A percentile compares a stretch with the other conserved stretches of the same genome.
These are phyloP conservation scores for Pocota personata DNA, from an alignment of 2,888 invertebrate species.

Conservation along the genomic window DNA sequence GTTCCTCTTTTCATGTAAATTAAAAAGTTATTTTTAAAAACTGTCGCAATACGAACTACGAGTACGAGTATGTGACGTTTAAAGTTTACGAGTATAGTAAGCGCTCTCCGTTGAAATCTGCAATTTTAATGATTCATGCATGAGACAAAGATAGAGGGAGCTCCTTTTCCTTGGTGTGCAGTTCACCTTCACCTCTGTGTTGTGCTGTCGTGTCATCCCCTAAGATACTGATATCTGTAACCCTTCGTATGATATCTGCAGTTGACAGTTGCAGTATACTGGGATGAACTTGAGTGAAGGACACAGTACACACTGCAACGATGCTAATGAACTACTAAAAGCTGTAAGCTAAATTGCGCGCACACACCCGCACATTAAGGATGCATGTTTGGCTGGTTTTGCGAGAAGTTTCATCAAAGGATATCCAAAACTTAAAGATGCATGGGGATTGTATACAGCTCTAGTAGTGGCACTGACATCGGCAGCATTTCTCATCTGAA, in stretches of 20 bases:
- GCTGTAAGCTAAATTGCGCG: constrained; percentile 48
- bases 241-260: constrained; percentile 55
- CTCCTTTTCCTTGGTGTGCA: background rate
- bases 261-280: constrained; percentile 33
- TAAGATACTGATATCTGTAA: constrained; percentile 40
- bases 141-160: background rate
- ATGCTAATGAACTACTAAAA: constrained; percentile 65
- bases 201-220: background rate
- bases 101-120: constrained; percentile 11
- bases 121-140: constrained; percentile 58
- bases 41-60: constrained; percentile 9
- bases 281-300: constrained; percentile 58
- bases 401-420: constrained; percentile 46
- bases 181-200: constrained; percentile 31
- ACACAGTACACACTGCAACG: constrained; percentile 19
- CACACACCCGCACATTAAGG: constrained; percentile 29
- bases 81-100: background rate
- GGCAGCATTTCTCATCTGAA: constrained; percentile 23
- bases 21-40: constrained; percentile 39
- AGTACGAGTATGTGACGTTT: constrained; percentile 1
- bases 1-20: constrained; percentile 42
- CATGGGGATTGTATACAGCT: background rate
- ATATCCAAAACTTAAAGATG: constrained; percentile 27
- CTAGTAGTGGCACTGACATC: background rate
- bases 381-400: constrained; percentile 36